Base-by-base conservation (phyloP, 2,113 vertebrate species). In the Anoplopoma fimbria region DNA sequence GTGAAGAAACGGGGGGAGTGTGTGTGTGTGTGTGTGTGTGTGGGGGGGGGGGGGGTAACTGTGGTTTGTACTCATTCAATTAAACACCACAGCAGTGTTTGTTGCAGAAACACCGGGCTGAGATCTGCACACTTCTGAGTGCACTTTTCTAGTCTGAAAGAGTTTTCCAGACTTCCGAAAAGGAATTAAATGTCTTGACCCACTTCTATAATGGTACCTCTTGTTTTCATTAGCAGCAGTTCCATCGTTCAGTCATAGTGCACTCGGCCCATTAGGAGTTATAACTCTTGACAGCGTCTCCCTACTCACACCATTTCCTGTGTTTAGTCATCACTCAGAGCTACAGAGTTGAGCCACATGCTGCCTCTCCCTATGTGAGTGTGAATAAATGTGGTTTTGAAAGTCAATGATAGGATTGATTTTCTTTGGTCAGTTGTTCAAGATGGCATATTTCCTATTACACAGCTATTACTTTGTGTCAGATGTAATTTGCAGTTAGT, bases 171-270 rank as follows among this genome's bases (percentile, higher is more conserved):
- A 53, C 45, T 63, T 69, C 10, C 17, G 9, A 68, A 36, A 17
- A 63, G 69, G 65, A 81, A 27, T 45, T 49, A 33, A 75, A 76
- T 4, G 61, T 34, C 64, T 79, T 71, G 82, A 68, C 65, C 79
- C 40, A 82, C 33, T 86, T 81, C 51, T 60, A 23, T 85, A 69
- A 83, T 63, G 60, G 69, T 34, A 45, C 47, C 63, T 87, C 81
- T 77, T 85, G 63, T 87, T 85, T 79, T 88, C 84, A 81, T 84
- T 83, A 75, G 76, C 77, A 34, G 79, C 69, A 27, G 79, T 65
- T 86, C 70, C 45, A 45, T 51, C 7, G 27, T 53, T 70, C 72
- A 74, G 45, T 85, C 67, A 33, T 31, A 31, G 64, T 65, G 62
- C 77, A 58, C 27, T 45, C 10, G 17, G 53, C 72, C 68, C 64